These are phyloP conservation scores for Drosophila carrolli DNA, from an alignment of 1,140 invertebrate species.

Conservation along the genomic window DNA sequence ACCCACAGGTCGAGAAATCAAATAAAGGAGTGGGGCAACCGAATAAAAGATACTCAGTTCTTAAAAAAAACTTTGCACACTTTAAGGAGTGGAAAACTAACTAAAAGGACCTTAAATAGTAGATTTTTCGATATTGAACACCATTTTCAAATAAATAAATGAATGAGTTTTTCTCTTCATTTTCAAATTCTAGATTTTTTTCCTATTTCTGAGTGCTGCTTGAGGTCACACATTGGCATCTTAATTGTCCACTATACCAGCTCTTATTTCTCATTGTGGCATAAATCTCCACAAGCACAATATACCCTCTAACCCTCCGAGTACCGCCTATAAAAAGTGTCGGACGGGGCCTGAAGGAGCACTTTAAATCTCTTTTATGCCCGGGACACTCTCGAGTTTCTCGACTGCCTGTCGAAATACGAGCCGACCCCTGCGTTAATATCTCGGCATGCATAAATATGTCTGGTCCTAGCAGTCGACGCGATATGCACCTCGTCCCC, in stretches of 20 bases:
- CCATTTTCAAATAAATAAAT: too few species aligned
- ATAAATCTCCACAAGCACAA: neutral
- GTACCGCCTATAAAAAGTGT: conserved; percentile 24
- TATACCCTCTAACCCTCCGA: neutral
- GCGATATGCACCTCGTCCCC: conserved; percentile 42
- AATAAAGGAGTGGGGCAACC: neutral
- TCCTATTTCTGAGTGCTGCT: too few species aligned
- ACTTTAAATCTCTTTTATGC: conserved; percentile 48
- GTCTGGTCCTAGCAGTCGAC: conserved; percentile 36
- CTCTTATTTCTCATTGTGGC: neutral
- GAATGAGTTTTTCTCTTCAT: too few species aligned
- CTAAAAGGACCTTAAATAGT: too few species aligned
- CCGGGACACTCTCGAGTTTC: conserved; percentile 18
- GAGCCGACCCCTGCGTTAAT: conserved; percentile 44
- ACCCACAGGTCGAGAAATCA: neutral
- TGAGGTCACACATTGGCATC: neutral
- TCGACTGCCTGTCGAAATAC: conserved; percentile 42
- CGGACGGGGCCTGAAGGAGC: conserved; percentile 12
- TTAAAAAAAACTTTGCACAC: neutral
- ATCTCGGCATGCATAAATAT: conserved; percentile 65
- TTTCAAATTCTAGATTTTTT: too few species aligned
- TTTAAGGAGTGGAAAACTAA: neutral
- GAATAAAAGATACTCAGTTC: neutral
- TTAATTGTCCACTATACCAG: neutral
- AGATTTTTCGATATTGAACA: too few species aligned